Conservation (phyloP, 2,888 invertebrate genomes). For the Lasioglossum figueresi region DNA sequence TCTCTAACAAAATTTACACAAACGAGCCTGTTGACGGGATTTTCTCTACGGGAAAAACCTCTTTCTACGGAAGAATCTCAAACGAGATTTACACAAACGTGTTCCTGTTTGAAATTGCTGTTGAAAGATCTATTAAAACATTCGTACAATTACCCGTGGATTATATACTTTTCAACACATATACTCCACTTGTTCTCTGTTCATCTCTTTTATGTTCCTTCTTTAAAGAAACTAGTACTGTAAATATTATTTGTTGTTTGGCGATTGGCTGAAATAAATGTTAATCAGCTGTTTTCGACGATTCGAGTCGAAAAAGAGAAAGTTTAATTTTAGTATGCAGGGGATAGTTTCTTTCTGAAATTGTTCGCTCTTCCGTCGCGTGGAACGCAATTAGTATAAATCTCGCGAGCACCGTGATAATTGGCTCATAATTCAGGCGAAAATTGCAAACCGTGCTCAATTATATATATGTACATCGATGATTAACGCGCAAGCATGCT, state of each 20-base stretch:
- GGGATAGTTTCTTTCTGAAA: background rate
- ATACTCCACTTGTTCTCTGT: too few relatives aligned
- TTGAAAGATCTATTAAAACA: background rate
- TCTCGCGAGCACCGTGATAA: conserved; percentile 16
- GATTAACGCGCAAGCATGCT: conserved; percentile 36
- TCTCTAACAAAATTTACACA: background rate
- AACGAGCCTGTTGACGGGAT: background rate
- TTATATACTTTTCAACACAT: too few relatives aligned
- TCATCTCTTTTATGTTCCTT: too few relatives aligned
- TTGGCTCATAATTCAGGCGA: conserved; percentile 30
- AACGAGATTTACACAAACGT: background rate
- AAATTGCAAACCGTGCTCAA: conserved; percentile 41
- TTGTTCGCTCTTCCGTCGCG: background rate
- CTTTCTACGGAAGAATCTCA: background rate
- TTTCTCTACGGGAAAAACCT: background rate
- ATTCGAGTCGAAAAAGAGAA: background rate
- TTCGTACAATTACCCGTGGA: too few relatives aligned
- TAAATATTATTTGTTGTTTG: background rate
- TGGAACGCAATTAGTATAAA: background rate
- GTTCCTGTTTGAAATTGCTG: background rate
- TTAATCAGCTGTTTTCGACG: background rate
- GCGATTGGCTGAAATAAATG: background rate
- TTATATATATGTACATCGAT: conserved; percentile 37
- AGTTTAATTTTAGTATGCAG: background rate
- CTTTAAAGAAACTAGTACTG: too few relatives aligned